phyloP scores from a whole-genome alignment of 2,797 vertebrate genomes.

The Hapalemur alaotrensis region DNA sequence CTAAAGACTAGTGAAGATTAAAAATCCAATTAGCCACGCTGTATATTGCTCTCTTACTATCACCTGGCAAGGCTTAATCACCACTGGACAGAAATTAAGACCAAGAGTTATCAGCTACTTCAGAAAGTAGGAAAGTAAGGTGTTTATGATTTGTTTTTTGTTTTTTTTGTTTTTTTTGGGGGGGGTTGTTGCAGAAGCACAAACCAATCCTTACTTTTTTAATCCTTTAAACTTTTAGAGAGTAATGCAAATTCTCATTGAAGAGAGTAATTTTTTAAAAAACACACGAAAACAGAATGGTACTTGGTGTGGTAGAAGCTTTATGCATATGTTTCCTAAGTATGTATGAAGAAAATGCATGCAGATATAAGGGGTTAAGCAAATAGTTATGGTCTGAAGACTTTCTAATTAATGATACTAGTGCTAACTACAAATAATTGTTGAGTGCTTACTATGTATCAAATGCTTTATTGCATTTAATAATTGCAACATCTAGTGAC shows the following conservation, averaged over 20 bases:
- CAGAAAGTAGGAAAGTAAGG: not conserved
- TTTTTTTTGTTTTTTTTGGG: not conserved
- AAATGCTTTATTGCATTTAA: not conserved
- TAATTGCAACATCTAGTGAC: not conserved
- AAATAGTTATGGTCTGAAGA: not conserved
- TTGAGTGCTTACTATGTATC: not conserved
- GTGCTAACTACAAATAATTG: not conserved
- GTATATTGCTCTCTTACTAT: not conserved
- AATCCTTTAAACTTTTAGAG: not conserved
- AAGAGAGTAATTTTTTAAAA: not conserved
- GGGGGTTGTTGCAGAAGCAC: not conserved
- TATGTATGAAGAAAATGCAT: not conserved
- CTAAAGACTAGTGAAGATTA: not conserved
- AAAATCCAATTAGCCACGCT: conserved; percentile 11
- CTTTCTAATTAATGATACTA: conserved; percentile 26
- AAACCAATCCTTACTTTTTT: not conserved
- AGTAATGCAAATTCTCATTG: not conserved
- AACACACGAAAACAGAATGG: not conserved
- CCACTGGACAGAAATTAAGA: not conserved
- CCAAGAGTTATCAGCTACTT: not conserved
- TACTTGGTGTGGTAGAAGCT: not conserved
- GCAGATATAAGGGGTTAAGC: not conserved
- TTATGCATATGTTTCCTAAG: not conserved
- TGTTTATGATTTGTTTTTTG: not conserved
- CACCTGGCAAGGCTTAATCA: not conserved